Percentiles rank a stretch among this genome's conserved stretches.
phyloP scores from a whole-genome alignment of 2,113 vertebrate species.

The Corythoichthys intestinalis region DNA sequence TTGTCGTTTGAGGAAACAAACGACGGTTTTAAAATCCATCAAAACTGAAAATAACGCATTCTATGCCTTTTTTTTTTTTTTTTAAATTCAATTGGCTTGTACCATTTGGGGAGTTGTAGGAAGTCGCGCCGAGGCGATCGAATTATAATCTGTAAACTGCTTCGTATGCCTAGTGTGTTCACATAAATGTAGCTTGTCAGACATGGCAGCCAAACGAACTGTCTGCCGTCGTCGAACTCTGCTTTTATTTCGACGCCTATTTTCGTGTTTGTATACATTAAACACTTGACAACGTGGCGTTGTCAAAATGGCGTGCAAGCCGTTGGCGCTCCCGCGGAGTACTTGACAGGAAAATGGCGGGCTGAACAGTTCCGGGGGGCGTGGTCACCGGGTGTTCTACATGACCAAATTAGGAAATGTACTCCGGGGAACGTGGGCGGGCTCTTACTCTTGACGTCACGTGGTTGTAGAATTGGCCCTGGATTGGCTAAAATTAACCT shows the following conservation, averaged over 20 bases:
- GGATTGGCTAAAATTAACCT: constrained; percentile 24
- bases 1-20: background rate
- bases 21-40: no score
- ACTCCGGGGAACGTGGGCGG: constrained; percentile 33
- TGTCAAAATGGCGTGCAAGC: constrained; percentile 71
- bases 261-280: background rate
- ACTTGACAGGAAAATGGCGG: constrained; percentile 72
- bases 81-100: background rate
- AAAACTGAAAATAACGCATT: no score
- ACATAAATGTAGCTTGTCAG: background rate
- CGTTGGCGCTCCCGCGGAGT: background rate
- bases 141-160: background rate
- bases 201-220: background rate
- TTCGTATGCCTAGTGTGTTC: background rate
- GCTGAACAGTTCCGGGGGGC: constrained; percentile 35
- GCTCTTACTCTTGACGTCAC: background rate
- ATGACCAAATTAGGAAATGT: constrained; percentile 73
- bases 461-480: background rate
- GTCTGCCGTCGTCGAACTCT: background rate
- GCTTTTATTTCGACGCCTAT: background rate
- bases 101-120: background rate
- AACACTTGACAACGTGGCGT: constrained; percentile 71
- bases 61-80: no score
- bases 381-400: constrained; percentile 16
- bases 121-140: background rate